Base-by-base conservation (phyloP, 2,113 vertebrate genomes). In the Etheostoma spectabile region DNA sequence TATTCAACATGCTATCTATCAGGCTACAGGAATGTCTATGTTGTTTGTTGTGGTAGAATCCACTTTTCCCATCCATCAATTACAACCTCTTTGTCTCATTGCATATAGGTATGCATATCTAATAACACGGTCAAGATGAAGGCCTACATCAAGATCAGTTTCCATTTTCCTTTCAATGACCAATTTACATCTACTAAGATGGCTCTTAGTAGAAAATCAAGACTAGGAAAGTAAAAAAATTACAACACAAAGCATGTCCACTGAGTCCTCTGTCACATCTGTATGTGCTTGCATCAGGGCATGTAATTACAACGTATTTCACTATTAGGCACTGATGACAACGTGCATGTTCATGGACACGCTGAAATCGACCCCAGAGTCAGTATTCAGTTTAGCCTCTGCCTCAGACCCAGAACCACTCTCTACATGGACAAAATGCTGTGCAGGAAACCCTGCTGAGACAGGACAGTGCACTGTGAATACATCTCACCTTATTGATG, bases 401-500 rank as follows among this genome's bases (percentile, higher is more conserved):
- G 46, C 64, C 21, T 69, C 65, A 57, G 11, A 68, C 21, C 45
- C 22, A 51, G 24, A 77, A 21, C n/a, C 19, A 16, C 10, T 53
- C 22, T 63, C 13, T n/a, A 46, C 48, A 53, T 21, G 19, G 35
- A 22, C 35, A 24, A 24, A 21, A 49, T 56, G 30, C 60, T 33
- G 64, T 33, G 30, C 48, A 75, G 21, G 64, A 48, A 46, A n/a
- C 30, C 55, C 42, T 65, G 24, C 56, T 46, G 21, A 24, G 19
- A 62, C 55, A 35, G 22, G 63, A 60, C 53, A 14, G 27, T 57
- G 49, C 48, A n/a, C 60, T 61, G 71, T 72, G 72, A 86, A 65
- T 70, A 70, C 49, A 66, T 71, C 79, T 55, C 24, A 66, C 53
- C 52, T 79, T 66, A 62, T 7, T 77, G 68, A 67, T 68, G 74